Conservation (phyloP, 1,140 invertebrate species). For the Pogonomyrmex barbatus region DNA sequence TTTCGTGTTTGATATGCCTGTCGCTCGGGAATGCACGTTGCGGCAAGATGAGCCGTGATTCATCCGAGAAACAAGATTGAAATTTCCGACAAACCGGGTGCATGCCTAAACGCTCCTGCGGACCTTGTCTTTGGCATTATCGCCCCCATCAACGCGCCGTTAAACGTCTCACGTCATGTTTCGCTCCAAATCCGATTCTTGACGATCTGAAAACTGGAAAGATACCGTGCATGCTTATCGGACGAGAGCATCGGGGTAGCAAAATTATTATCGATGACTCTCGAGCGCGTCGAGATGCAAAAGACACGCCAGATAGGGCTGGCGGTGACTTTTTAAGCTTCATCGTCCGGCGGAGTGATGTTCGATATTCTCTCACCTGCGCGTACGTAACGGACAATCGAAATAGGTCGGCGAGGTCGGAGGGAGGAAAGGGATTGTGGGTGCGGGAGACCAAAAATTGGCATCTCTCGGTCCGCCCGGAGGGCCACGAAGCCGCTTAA, state of each 20-base stretch:
- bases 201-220: background rate
- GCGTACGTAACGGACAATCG: background rate
- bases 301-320: background rate
- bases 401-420: background rate
- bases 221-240: background rate
- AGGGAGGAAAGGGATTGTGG: slow-evolving; percentile 2
- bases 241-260: background rate
- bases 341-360: background rate
- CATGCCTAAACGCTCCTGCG: slow-evolving; percentile 20
- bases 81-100: slow-evolving; percentile 43
- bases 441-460: slow-evolving; percentile 49
- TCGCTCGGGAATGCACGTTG: slow-evolving; percentile 47
- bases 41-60: slow-evolving; percentile 20
- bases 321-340: background rate
- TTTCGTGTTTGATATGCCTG: slow-evolving; percentile 38
- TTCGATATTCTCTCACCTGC: slow-evolving; percentile 33
- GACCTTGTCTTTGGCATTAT: background rate
- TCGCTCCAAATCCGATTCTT: slow-evolving; percentile 8
- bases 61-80: slow-evolving; percentile 59
- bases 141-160: slow-evolving; percentile 20
- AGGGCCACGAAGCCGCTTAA: slow-evolving; percentile 68
- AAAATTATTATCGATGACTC: background rate
- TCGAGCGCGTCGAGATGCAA: background rate
- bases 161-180: slow-evolving; percentile 22
- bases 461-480: slow-evolving; percentile 44